These are phyloP conservation scores for Synergus japonicus DNA, from an alignment of 2,888 invertebrate species.

Conservation along the genomic window DNA sequence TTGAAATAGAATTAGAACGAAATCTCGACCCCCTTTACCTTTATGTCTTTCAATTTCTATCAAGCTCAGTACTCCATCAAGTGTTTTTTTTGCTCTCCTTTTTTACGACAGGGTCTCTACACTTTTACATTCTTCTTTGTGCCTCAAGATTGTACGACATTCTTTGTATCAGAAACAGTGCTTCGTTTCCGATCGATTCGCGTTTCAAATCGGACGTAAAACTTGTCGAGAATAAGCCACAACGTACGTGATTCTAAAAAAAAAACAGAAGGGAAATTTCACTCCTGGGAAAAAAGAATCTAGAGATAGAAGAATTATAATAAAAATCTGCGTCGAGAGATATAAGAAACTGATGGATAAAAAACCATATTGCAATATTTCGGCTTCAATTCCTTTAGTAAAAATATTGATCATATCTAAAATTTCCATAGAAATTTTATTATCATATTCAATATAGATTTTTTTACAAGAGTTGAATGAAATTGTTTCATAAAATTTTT, in stretches of 20 bases:
- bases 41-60: conserved; percentile 12
- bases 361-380: no score
- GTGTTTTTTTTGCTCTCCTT: not conserved
- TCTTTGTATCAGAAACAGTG: conserved; percentile 27
- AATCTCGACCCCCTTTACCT: not conserved
- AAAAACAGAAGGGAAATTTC: not conserved
- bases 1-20: not conserved
- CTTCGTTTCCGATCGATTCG: conserved; percentile 46
- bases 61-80: not conserved
- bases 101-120: not conserved
- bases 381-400: no score
- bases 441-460: no score
- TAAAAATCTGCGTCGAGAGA: no score
- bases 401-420: no score
- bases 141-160: conserved; percentile 38
- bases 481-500: no score
- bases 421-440: no score
- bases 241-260: conserved; percentile 9
- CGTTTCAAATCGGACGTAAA: conserved; percentile 46
- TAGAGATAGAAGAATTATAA: no score
- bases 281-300: not conserved
- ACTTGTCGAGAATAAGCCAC: conserved; percentile 31
- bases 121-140: conserved; percentile 9
- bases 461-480: no score
- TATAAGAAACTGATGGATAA: no score